Base-by-base conservation (phyloP, 2,113 vertebrate species). In the Corythornis madagascariensis region DNA sequence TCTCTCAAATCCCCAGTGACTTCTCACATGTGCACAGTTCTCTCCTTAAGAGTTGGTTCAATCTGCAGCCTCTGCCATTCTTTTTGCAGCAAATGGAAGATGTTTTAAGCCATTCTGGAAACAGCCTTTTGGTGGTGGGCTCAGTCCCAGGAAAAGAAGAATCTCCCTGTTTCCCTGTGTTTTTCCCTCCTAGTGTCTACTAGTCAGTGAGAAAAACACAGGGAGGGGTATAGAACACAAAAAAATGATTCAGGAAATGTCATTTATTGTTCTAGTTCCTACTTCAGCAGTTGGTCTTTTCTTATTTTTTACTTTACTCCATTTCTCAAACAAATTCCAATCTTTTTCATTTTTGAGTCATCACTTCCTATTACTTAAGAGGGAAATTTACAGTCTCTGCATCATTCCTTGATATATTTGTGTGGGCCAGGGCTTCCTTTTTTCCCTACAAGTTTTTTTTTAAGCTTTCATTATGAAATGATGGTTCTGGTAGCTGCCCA, bases 1-100 rank as follows among this genome's bases (percentile, higher is more conserved):
- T 85, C 78, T 89, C 59, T 66, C 75, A 80, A 38, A 88, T 77
- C 94, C 85, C 50, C 84, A 67, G 45, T 94, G 75, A 91, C 75
- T 59, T 65, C 50, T 89, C 2, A 1, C 55, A 65, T 0, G 0
- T 67, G 57, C 40, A 20, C 0, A 1, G 31, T 33, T 89, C 40
- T 83, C 9, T 88, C n/a, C 66, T 67, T 45, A 79, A 60, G 15
- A 45, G 16, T 2, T 70, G 70, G 14, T 84, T 82, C 82, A 45
- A 5, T 72, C 42, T 79, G 63, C 63, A 45, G 78, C 7, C 4
- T 57, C 55, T 76, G n/a, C 14, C 50, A 26, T 40, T 87, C 31
- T 24, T 63, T 42, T 70, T 70, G 50, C 52, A 61, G 42, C 15
- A 50, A 21, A 0, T 11, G 7, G 47, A 87, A 89, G 66, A 52